These are phyloP conservation scores for Lacanobia wlatinum DNA, from an alignment of 2,888 invertebrate genomes.

Conservation along the genomic window DNA sequence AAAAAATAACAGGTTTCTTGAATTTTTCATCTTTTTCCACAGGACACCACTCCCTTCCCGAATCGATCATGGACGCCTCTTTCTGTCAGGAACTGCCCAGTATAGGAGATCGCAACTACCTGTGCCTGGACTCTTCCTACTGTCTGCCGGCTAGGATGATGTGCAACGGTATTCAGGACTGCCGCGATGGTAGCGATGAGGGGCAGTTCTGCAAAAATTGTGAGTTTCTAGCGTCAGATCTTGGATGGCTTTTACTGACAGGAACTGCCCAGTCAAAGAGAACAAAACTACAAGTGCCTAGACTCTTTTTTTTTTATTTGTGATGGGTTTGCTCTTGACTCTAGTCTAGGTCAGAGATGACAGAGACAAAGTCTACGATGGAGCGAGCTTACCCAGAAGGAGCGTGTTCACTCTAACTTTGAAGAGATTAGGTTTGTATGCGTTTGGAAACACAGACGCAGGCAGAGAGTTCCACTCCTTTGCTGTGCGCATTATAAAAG, in stretches of 20 bases:
- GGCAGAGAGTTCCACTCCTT: too few relatives aligned
- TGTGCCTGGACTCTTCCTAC: conserved; percentile 78
- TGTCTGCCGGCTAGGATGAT: conserved; percentile 92
- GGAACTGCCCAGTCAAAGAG: conserved; percentile 50
- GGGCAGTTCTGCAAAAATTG: conserved; percentile 81
- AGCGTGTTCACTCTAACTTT: too few relatives aligned
- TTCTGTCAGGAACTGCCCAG: conserved; percentile 67
- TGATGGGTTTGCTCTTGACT: too few relatives aligned
- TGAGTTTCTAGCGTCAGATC: conserved; percentile 31
- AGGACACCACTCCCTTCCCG: conserved; percentile 73
- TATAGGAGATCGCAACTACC: conserved; percentile 66
- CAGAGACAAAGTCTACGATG: too few relatives aligned
- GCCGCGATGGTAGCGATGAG: conserved; percentile 94
- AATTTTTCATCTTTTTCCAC: neutral
- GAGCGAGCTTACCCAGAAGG: too few relatives aligned
- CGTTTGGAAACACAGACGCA: too few relatives aligned
- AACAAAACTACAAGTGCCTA: conserved; percentile 73
- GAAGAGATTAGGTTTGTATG: too few relatives aligned
- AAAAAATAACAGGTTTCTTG: too few relatives aligned
- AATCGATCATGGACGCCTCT: conserved; percentile 66
- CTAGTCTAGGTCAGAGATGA: too few relatives aligned
- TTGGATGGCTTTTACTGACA: conserved; percentile 69
- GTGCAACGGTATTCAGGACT: conserved; percentile 93
- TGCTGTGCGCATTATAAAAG: too few relatives aligned
- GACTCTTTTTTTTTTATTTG: conserved; percentile 81